Evolutionary conservation across 2,797 vertebrate genomes (phyloP).

Genomic region (Clamator glandarius): DNA sequence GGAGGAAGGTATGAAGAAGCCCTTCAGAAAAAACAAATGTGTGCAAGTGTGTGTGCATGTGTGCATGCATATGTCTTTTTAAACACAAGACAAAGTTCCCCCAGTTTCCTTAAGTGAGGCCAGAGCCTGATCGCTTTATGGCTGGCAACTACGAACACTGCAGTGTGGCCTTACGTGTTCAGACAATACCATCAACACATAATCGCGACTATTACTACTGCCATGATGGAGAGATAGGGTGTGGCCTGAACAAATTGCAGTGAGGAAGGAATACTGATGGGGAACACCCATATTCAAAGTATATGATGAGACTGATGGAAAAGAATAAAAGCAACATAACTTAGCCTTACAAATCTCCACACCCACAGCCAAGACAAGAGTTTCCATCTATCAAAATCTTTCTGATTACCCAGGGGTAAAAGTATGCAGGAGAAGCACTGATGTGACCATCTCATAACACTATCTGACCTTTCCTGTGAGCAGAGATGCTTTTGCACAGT

Average conservation of each 20-base stretch:
- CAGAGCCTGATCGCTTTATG: not conserved
- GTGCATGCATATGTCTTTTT: fast-evolving
- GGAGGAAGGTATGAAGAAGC: conserved; percentile 1
- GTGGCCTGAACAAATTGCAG: not conserved
- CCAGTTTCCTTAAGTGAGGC: not conserved
- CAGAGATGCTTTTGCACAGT: not conserved
- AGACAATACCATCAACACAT: not conserved
- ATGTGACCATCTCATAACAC: not conserved
- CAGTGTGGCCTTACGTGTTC: not conserved
- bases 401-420: not conserved
- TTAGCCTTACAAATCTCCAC: not conserved
- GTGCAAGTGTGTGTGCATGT: not conserved
- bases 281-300: not conserved
- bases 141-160: not conserved
- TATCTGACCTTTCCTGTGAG: not conserved
- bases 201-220: fast-evolving
- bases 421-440: not conserved
- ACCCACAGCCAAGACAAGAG: not conserved
- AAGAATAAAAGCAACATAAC: not conserved
- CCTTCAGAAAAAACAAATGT: not conserved
- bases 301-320: not conserved
- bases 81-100: not conserved
- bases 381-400: not conserved
- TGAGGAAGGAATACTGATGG: not conserved
- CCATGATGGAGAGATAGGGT: not conserved